A percentile compares a stretch with the other conserved stretches of the same genome.
These are phyloP conservation scores for Nycticryphes semicollaris DNA, from an alignment of 2,113 vertebrate species.

Conservation along the genomic window DNA sequence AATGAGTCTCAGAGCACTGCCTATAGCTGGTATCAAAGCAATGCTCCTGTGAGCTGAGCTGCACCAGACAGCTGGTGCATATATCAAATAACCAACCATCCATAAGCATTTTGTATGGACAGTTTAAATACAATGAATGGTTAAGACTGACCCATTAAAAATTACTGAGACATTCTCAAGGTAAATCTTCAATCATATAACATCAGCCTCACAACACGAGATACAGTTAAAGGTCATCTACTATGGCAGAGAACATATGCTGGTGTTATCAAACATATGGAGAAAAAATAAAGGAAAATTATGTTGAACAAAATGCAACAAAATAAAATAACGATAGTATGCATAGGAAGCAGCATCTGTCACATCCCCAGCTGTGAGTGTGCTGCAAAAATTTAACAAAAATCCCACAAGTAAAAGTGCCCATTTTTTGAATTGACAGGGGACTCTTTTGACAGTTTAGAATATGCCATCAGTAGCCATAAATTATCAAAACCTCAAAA, in stretches of 20 bases:
- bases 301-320: background rate
- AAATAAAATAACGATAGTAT: background rate
- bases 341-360: background rate
- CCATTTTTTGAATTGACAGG: background rate
- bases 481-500: background rate
- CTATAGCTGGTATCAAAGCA: background rate
- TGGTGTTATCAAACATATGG: conserved; percentile 33
- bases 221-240: conserved; percentile 50
- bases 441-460: background rate
- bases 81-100: conserved; percentile 32
- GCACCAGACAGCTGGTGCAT: conserved; percentile 5
- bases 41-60: background rate
- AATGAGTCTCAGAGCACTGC: background rate
- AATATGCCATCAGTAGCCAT: background rate
- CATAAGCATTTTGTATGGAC: conserved; percentile 20
- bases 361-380: background rate
- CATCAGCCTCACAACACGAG: conserved; percentile 27
- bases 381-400: background rate
- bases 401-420: background rate
- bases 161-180: conserved; percentile 50
- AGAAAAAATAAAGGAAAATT: background rate
- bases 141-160: conserved; percentile 45
- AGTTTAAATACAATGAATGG: conserved; percentile 35
- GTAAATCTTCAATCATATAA: conserved; percentile 44
- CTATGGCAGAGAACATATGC: conserved; percentile 17